Evolutionary conservation across 2,113 vertebrate species (phyloP).

Genomic region (Alethe diademata): DNA sequence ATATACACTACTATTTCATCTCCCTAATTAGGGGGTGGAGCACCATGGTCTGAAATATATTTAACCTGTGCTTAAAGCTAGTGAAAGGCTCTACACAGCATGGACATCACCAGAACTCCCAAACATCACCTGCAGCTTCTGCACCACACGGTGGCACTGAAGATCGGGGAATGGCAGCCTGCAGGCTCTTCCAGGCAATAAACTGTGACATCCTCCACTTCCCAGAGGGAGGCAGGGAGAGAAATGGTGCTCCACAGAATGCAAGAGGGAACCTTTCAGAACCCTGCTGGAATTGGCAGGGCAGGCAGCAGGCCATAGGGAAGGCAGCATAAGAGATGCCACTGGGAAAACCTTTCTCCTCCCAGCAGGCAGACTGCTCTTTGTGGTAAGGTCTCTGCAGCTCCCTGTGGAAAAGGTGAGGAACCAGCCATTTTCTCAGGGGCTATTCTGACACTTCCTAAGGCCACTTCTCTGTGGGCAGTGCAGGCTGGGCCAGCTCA

Average conservation of each 20-base stretch:
- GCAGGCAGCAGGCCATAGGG: neutral
- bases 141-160: constrained; percentile 59
- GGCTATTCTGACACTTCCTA: neutral
- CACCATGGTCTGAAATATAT: neutral
- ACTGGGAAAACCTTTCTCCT: neutral
- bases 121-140: neutral
- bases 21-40: neutral
- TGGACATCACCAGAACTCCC: neutral
- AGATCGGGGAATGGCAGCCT: neutral
- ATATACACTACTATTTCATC: neutral
- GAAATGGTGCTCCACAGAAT: neutral
- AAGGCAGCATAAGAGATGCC: neutral
- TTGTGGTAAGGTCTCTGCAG: neutral
- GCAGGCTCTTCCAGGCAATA: neutral
- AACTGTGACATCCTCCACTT: neutral
- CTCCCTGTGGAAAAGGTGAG: neutral
- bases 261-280: neutral
- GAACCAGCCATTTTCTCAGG: neutral
- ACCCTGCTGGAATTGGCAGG: neutral
- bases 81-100: neutral
- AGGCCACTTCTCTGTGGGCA: neutral
- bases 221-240: neutral
- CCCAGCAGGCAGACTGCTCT: neutral
- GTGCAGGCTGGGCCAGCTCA: neutral
- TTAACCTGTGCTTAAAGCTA: neutral